A percentile compares a stretch with the other conserved stretches of the same genome.
Evolutionary conservation across 2,113 vertebrate genomes (phyloP).

Genomic region (Felis chaus): DNA sequence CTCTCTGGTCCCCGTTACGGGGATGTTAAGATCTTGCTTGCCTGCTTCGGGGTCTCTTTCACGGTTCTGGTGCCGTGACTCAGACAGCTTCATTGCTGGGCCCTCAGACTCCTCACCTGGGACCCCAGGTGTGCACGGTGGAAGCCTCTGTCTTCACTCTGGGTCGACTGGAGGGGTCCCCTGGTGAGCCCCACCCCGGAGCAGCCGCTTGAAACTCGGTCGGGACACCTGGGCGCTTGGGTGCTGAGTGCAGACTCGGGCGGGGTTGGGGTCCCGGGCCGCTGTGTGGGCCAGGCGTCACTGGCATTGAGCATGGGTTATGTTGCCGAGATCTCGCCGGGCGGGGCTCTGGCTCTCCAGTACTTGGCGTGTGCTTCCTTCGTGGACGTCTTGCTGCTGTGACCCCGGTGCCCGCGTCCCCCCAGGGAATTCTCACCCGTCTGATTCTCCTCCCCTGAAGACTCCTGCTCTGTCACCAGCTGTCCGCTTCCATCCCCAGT

Average conservation of each 20-base stretch:
- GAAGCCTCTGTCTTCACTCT: not conserved
- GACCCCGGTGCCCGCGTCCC: rapidly evolving
- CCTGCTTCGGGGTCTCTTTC: not conserved
- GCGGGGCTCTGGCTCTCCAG: rapidly evolving
- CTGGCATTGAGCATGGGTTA: too few species aligned
- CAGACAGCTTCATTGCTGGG: rapidly evolving
- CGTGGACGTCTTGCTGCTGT: not conserved
- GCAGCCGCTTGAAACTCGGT: rapidly evolving
- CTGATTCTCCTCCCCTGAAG: not conserved
- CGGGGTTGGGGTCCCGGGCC: rapidly evolving
- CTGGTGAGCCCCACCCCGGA: rapidly evolving
- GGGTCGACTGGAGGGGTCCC: rapidly evolving
- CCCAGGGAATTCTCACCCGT: not conserved
- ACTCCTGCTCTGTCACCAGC: rapidly evolving
- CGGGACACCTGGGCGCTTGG: not conserved
- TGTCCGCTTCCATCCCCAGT: rapidly evolving
- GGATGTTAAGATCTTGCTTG: not conserved
- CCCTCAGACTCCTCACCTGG: not conserved
- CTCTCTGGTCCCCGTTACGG: not conserved
- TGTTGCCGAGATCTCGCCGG: rapidly evolving
- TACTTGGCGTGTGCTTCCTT: rapidly evolving
- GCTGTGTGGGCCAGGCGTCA: not conserved
- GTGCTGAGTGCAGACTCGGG: rapidly evolving
- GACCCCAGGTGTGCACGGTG: rapidly evolving
- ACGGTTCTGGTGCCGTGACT: not conserved